Evolutionary conservation across 2,888 invertebrate genomes (phyloP).

Genomic region (Caenorhabditis zanzibari): DNA sequence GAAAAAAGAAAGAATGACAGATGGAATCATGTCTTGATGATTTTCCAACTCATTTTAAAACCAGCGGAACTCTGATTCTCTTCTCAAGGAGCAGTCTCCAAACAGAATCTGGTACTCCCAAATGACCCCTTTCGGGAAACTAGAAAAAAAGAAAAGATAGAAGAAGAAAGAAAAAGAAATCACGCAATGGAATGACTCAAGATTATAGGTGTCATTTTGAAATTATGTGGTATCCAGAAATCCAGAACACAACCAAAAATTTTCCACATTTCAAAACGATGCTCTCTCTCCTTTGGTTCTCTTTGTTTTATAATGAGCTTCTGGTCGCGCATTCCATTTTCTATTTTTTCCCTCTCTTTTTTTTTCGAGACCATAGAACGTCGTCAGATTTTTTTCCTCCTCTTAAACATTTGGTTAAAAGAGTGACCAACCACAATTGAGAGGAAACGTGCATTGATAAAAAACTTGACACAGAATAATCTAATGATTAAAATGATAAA

Average conservation of each 20-base stretch:
- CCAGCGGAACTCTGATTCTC: conserved; percentile 16
- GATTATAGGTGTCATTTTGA: conserved; percentile 8
- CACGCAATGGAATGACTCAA: conserved; percentile 8
- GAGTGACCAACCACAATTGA: conserved; percentile 3
- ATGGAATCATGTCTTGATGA: conserved; percentile 52
- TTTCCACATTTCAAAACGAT: conserved; percentile 41
- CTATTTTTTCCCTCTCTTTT: not conserved
- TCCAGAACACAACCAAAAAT: conserved; percentile 17
- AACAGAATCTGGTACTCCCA: conserved; percentile 2
- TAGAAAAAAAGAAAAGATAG: conserved; percentile 10
- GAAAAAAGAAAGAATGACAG: conserved; percentile 41
- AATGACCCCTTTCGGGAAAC: conserved; percentile 20
- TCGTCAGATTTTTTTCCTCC: not conserved
- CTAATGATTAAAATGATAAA: conserved; percentile 9
- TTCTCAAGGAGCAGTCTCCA: conserved; percentile 12
- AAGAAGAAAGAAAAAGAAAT: not conserved
- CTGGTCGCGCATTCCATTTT: conserved; percentile 33
- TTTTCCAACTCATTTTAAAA: conserved; percentile 44
- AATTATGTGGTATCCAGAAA: conserved; percentile 22
- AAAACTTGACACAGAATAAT: not conserved
- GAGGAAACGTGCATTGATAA: conserved; percentile 21
- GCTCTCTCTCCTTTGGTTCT: not conserved
- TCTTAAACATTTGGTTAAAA: not conserved
- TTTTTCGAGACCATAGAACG: conserved; percentile 4
- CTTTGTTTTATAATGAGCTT: conserved; percentile 40